A percentile compares a stretch with the other conserved stretches of the same genome.
These are phyloP conservation scores for Lepidocolaptes lacrymiger DNA, from an alignment of 2,797 vertebrate species.

Conservation along the genomic window DNA sequence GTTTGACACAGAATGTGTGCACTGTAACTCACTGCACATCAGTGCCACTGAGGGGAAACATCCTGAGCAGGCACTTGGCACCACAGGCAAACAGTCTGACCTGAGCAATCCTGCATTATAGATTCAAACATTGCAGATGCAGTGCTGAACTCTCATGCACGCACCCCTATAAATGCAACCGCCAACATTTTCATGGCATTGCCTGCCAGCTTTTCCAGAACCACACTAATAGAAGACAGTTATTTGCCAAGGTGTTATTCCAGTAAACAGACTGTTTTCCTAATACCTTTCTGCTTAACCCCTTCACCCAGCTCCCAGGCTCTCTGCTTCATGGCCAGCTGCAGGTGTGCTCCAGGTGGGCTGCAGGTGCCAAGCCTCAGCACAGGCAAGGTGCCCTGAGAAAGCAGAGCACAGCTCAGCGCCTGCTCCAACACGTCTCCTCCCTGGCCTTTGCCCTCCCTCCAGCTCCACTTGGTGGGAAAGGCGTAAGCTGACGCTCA, in stretches of 20 bases:
- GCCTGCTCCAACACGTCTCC: not conserved
- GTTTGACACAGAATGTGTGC: not conserved
- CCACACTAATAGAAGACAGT: not conserved
- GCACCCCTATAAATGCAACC: not conserved
- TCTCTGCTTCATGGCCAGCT: not conserved
- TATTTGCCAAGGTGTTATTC: not conserved
- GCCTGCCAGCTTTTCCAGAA: not conserved
- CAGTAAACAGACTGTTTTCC: not conserved
- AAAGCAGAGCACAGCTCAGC: not conserved
- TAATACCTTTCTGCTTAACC: not conserved
- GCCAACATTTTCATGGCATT: not conserved
- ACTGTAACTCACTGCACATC: not conserved
- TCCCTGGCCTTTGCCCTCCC: constrained; percentile 14
- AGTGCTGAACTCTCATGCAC: rapidly evolving
- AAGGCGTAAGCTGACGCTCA: not conserved
- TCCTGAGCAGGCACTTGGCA: not conserved
- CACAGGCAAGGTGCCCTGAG: not conserved
- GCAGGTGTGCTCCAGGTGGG: not conserved
- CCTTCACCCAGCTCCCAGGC: not conserved
- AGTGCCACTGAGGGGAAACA: not conserved
- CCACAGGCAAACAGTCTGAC: rapidly evolving
- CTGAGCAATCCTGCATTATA: rapidly evolving
- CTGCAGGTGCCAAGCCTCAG: rapidly evolving
- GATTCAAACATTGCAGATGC: not conserved
- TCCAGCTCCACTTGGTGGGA: not conserved